Percentiles rank a stretch among this genome's conserved stretches.
phyloP scores from a whole-genome alignment of 2,113 vertebrate genomes.

The Datnioides undecimradiatus region DNA sequence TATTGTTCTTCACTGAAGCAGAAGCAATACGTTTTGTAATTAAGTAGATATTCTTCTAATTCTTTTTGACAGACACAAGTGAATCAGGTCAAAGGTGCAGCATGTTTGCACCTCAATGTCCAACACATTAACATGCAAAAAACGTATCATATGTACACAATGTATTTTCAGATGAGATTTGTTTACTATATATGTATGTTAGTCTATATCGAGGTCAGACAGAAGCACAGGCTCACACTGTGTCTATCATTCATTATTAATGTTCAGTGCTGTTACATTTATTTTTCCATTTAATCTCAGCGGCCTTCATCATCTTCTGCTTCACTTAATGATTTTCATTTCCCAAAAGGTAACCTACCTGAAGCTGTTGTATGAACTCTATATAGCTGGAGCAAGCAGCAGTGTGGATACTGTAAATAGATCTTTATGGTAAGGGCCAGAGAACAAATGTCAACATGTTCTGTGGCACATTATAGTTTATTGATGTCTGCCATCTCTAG shows the following conservation, averaged over 20 bases:
- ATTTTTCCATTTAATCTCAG: conserved; percentile 19
- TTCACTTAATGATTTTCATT: conserved; percentile 34
- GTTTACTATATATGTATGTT: neutral
- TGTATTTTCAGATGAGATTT: neutral
- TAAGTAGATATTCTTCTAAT: neutral
- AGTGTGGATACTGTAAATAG: too few relatives aligned
- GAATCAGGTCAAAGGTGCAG: conserved; percentile 2
- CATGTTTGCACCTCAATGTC: neutral
- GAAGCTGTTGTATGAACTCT: neutral
- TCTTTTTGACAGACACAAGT: neutral
- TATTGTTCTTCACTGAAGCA: neutral
- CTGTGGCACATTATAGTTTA: too few relatives aligned
- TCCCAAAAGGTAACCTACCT: conserved; percentile 27
- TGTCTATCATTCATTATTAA: conserved; percentile 45
- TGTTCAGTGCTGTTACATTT: neutral
- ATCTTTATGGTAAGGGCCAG: too few relatives aligned
- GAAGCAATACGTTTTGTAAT: neutral
- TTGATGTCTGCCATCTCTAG: too few relatives aligned
- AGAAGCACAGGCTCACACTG: neutral
- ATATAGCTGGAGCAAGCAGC: conserved; percentile 9
- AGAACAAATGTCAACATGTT: too few relatives aligned
- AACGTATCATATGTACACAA: too few relatives aligned
- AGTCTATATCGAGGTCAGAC: conserved; percentile 31
- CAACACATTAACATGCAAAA: neutral
- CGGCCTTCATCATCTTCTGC: conserved; percentile 24